Evolutionary conservation across 2,888 invertebrate genomes (phyloP).

Genomic region (Bombylius major): DNA sequence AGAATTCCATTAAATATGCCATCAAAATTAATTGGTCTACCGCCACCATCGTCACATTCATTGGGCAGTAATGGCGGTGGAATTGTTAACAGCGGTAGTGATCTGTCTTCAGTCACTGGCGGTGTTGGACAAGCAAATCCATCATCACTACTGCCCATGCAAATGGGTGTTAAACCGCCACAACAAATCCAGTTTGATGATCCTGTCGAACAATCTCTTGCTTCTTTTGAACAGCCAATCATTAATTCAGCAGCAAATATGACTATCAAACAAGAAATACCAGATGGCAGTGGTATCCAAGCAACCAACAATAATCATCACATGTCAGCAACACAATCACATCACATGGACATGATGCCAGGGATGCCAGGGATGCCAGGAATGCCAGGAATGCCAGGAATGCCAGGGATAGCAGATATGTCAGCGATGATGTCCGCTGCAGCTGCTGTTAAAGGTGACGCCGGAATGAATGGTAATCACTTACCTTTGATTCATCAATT

Average conservation of each 20-base stretch:
- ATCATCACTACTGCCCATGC: slow-evolving; percentile 11
- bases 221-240: slow-evolving; percentile 51
- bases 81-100: slow-evolving; percentile 21
- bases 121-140: slow-evolving; percentile 1
- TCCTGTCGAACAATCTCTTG: slow-evolving; percentile 57
- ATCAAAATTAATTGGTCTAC: slow-evolving; percentile 13
- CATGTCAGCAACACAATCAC: slow-evolving; percentile 31
- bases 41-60: slow-evolving; percentile 9
- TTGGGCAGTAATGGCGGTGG: slow-evolving; percentile 12
- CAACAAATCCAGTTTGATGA: slow-evolving; percentile 44
- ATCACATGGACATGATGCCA: slow-evolving; percentile 38
- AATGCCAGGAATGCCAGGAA: slow-evolving; percentile 32
- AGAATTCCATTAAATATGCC: slow-evolving; percentile 1
- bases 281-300: neutral
- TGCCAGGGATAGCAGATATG: slow-evolving; percentile 20
- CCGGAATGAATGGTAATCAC: slow-evolving; percentile 31
- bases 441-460: slow-evolving; percentile 22
- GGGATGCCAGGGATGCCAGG: slow-evolving; percentile 26
- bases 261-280: slow-evolving; percentile 38
- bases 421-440: slow-evolving; percentile 4
- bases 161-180: slow-evolving; percentile 24
- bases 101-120: neutral
- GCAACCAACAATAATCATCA: slow-evolving; percentile 7
- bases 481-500: slow-evolving; percentile 28
- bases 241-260: slow-evolving; percentile 27